Evolutionary conservation across 2,888 invertebrate genomes (phyloP), one percentile per base, ranked within the genome.

Genomic region (Cloeon dipterum): DNA sequence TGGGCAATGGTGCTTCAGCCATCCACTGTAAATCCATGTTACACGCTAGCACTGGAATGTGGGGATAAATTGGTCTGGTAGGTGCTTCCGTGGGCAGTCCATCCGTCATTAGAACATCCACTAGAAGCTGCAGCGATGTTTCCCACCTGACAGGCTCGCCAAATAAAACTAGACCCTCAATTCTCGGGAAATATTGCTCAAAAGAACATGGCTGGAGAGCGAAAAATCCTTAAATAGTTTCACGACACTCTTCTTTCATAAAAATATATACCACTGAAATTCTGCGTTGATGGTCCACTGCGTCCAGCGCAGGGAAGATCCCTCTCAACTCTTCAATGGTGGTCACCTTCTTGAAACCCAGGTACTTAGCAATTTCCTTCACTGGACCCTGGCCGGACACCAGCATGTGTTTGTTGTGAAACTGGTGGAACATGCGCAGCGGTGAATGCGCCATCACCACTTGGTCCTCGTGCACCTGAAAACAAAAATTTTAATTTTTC

Each of bases 81-180:
- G 55, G 55, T 11, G 54, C 45, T 18, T 49, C 46, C 26, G 51
- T 51, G 2, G 68, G 68, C 45, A 59, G 52, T 3, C 71, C 71
- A 46, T 66, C 58, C 2, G 70, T 67, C 50, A 71, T 50, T 19
- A 73, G 49, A 25, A 68, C 58, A 50, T 73, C 73, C 17, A 70
- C 52, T 42, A 74, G 56, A 16, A 72, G 50, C 50, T 73, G 72
- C 20, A 63, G 55, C n/a, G 65, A 59, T 2, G 68, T 66, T 52
- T 73, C 72, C 72, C 72, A 73, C 47, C 60, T 57, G 21, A 65
- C 57, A 2, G 72, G 71, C 45, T 73, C 72, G n/a, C 70, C 71
- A 45, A 71, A 62, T 37, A 73, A 52, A 41, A 72, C 57, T 18
- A 73, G 56, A 34, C 65, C 70, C 48, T 68, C 67, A 40, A 69